Base-by-base conservation (phyloP, 2,797 vertebrate genomes). In the Rhinichthys osculus region DNA sequence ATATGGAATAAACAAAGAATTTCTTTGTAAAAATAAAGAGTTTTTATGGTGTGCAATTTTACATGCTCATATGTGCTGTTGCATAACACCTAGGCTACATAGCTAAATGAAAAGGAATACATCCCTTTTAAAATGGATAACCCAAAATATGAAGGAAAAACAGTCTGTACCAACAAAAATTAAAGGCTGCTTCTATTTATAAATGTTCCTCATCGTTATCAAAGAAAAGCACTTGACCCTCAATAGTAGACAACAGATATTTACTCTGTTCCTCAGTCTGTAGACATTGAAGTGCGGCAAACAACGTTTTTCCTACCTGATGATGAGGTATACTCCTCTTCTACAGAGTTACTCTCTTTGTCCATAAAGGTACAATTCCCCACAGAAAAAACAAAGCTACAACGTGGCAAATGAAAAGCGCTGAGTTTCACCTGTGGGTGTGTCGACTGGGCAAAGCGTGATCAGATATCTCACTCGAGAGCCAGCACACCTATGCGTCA, bases 401-500 rank as follows among this genome's bases (percentile, higher is more conserved):
- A 84, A 9, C 35, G 62, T 79, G 66, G 82, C 86, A 83, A 42
- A 67, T 50, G 1, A 81, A 66, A 57, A 77, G 19, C 0, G 33
- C 67, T 4, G 47, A 76, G 72, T 76, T 74, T 80, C 78, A 77
- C 86, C 81, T 83, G 62, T 70, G 88, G 81, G 87, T 67, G 89
- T 88, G 78, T 87, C 70, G 21, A n/a, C 77, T 47, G 81, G 33
- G 81, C 73, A 82, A 82, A 85, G 77, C 47, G 38, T 83, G 71
- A 89, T 89, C 82, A 80, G 87, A 82, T 89, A 82, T 74, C 82
- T 30, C 44, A 57, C 11, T 64, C 27, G n/a, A 82, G 64, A 82
- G 84, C 85, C 81, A 77, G 82, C 84, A 82, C 67, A 44, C 69
- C 42, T 50, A 7, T 21, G 66, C 0, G 50, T 85, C 89, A 88